phyloP scores from a whole-genome alignment of 2,888 invertebrate genomes.

The Drosophila kambysellisi region DNA sequence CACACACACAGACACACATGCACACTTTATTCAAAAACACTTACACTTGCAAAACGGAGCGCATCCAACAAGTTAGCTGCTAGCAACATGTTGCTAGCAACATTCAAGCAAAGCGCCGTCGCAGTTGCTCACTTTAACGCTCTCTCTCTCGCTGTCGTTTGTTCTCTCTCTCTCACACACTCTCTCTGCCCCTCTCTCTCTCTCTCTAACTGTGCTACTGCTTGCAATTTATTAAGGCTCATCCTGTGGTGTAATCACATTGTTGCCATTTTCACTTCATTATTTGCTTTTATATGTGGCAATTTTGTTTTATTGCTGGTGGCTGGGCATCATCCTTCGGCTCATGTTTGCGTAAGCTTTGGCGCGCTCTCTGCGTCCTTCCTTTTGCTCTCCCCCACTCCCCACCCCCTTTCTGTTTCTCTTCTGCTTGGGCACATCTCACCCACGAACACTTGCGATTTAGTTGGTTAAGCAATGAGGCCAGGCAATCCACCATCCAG shows the following conservation, averaged over 20 bases:
- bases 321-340: conserved; percentile 57
- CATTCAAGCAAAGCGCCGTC: conserved; percentile 62
- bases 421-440: neutral
- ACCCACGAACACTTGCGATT: conserved; percentile 55
- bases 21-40: neutral
- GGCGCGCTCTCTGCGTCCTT: conserved; percentile 18
- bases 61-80: conserved; percentile 77
- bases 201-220: conserved; percentile 14
- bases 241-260: conserved; percentile 73
- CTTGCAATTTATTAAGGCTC: conserved; percentile 62
- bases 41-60: conserved; percentile 2
- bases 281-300: conserved; percentile 79
- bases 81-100: conserved; percentile 71
- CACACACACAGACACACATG: conserved; percentile 8
- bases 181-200: conserved; percentile 13
- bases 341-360: conserved; percentile 54
- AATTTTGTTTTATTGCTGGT: conserved; percentile 77
- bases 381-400: conserved; percentile 7
- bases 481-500: conserved; percentile 61
- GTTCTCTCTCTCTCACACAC: conserved; percentile 9
- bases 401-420: neutral
- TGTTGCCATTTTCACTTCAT: conserved; percentile 82
- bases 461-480: conserved; percentile 77
- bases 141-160: conserved; percentile 17
- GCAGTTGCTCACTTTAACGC: conserved; percentile 50